Evolutionary conservation across 2,797 vertebrate species (phyloP).

Genomic region (Takifugu rubripes): DNA sequence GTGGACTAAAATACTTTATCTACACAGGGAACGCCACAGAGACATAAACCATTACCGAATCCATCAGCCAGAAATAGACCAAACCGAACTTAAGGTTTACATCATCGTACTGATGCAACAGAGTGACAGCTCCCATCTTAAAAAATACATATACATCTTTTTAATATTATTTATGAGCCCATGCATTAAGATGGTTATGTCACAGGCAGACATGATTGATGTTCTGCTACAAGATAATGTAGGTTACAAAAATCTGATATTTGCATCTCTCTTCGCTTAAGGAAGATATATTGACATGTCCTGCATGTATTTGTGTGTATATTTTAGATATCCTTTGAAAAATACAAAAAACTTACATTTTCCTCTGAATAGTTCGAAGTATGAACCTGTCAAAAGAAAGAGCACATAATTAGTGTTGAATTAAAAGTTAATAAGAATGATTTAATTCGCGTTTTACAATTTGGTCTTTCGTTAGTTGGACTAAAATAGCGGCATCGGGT

Average conservation of each 20-base stretch:
- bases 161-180: no score
- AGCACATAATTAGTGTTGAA: no score
- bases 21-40: conserved; percentile 68
- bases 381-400: conserved; percentile 34
- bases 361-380: conserved; percentile 63
- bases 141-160: background rate
- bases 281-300: background rate
- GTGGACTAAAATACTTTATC: conserved; percentile 78
- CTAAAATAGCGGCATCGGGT: no score
- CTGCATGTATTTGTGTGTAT: conserved; percentile 1
- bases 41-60: conserved; percentile 68
- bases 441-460: no score
- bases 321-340: conserved; percentile 2
- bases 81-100: conserved; percentile 48
- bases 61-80: conserved; percentile 74
- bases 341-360: conserved; percentile 52
- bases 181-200: no score
- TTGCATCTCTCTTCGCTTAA: no score
- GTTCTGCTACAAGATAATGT: background rate
- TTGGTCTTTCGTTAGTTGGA: no score
- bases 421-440: no score
- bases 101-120: conserved; percentile 22
- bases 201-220: background rate
- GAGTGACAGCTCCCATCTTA: conserved; percentile 2
- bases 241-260: background rate